Conservation (phyloP, 2,797 vertebrate species). For the Okamejei kenojei region DNA sequence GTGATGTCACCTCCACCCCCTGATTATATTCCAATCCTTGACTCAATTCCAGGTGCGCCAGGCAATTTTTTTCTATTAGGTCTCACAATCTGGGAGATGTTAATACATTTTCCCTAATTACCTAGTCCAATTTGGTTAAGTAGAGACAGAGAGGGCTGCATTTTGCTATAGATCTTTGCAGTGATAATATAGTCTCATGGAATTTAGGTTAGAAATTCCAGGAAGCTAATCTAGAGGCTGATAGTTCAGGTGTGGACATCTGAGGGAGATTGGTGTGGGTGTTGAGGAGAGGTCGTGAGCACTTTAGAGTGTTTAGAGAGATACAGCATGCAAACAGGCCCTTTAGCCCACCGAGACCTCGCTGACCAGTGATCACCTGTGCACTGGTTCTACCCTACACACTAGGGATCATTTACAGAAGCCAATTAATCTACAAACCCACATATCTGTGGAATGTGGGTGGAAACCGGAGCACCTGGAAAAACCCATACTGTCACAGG, state of each 20-base stretch:
- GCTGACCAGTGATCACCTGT: too few species aligned
- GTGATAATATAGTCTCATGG: background rate
- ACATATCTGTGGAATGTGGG: too few species aligned
- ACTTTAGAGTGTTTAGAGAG: too few species aligned
- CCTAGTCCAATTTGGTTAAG: background rate
- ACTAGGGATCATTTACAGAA: too few species aligned
- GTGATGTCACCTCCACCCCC: slow-evolving; percentile 20
- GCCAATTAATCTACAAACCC: too few species aligned
- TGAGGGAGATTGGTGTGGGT: background rate
- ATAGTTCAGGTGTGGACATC: background rate
- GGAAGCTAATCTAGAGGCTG: background rate
- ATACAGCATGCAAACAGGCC: too few species aligned
- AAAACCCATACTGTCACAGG: too few species aligned
- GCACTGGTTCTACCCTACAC: too few species aligned
- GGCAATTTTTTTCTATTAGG: background rate
- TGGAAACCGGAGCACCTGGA: too few species aligned
- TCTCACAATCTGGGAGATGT: background rate
- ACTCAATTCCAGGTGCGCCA: background rate
- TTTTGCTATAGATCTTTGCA: too few species aligned
- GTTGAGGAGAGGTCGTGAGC: background rate
- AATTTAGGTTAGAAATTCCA: background rate
- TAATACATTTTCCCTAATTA: background rate
- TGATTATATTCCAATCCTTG: background rate
- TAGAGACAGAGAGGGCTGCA: background rate
- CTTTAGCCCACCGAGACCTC: too few species aligned